Evolutionary conservation across 2,888 invertebrate genomes (phyloP).

Genomic region (Sycophila texana): DNA sequence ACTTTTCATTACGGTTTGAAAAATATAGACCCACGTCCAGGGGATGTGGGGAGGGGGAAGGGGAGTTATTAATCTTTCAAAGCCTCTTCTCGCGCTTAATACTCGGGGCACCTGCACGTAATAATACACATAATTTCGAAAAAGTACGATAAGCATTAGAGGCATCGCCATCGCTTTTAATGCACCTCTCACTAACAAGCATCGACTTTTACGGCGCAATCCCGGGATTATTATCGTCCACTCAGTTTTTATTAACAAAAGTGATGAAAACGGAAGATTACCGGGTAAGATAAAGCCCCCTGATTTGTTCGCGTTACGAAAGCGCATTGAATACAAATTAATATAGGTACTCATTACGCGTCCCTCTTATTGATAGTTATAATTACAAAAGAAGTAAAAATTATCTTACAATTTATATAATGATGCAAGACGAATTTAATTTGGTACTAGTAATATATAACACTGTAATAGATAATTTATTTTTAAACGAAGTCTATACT

Average conservation of each 20-base stretch:
- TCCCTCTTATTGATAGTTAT: too few species aligned
- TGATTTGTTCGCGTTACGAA: too few species aligned
- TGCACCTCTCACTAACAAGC: neutral
- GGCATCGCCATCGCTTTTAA: slow-evolving; percentile 11
- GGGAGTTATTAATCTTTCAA: slow-evolving; percentile 38
- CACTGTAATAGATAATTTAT: neutral
- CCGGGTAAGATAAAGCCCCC: too few species aligned
- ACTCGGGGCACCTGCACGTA: neutral
- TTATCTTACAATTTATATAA: neutral
- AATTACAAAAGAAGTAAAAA: too few species aligned
- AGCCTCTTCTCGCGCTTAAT: slow-evolving; percentile 9
- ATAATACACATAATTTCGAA: neutral
- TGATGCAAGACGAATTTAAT: neutral
- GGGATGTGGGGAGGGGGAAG: neutral
- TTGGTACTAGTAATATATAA: neutral
- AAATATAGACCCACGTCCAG: slow-evolving; percentile 10
- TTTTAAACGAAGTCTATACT: neutral
- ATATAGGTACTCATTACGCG: too few species aligned
- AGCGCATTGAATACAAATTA: too few species aligned
- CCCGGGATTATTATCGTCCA: too few species aligned
- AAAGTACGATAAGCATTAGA: slow-evolving; percentile 15
- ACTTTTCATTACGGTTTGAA: slow-evolving; percentile 38
- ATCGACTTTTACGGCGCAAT: too few species aligned
- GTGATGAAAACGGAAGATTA: too few species aligned
- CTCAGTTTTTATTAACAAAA: too few species aligned